These are phyloP conservation scores for Ceratina australensis DNA, from an alignment of 1,140 invertebrate genomes.

Conservation along the genomic window DNA sequence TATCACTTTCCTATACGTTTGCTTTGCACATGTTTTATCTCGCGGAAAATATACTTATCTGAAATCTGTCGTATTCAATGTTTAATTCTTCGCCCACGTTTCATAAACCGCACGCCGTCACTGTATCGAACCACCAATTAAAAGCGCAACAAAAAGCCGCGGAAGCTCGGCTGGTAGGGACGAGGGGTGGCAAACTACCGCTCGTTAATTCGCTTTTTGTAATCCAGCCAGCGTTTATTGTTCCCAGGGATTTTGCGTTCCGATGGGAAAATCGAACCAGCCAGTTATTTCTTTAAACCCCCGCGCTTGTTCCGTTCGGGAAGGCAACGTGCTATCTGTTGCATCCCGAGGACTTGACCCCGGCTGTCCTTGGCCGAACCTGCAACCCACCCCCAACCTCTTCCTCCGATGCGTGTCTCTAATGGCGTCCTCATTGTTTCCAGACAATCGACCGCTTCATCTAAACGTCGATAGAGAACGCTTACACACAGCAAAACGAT, in stretches of 20 bases:
- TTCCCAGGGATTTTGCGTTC: conserved; percentile 21
- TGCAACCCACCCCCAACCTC: not conserved
- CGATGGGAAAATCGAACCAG: conserved; percentile 30
- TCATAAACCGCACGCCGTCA: too few relatives aligned
- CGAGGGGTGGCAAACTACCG: not conserved
- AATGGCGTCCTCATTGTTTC: not conserved
- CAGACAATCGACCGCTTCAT: not conserved
- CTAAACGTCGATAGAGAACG: too few relatives aligned
- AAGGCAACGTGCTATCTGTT: conserved; percentile 31
- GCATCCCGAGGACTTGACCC: conserved; percentile 42
- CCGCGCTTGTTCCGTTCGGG: not conserved
- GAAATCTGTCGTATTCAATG: too few relatives aligned
- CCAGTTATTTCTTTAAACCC: not conserved
- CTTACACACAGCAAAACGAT: too few relatives aligned
- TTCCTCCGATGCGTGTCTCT: not conserved
- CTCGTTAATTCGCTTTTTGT: conserved; percentile 12
- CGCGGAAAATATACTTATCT: too few relatives aligned
- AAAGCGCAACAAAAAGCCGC: not conserved
- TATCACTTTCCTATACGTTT: too few relatives aligned
- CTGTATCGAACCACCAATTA: too few relatives aligned
- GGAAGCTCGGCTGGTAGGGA: too few relatives aligned
- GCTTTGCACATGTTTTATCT: too few relatives aligned
- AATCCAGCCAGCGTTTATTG: not conserved
- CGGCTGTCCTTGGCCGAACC: conserved; percentile 24
- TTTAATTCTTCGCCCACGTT: too few relatives aligned